Evolutionary conservation across 2,888 invertebrate genomes (phyloP), one percentile per base, ranked within the genome.

Genomic region (Argyresthia goedartella): DNA sequence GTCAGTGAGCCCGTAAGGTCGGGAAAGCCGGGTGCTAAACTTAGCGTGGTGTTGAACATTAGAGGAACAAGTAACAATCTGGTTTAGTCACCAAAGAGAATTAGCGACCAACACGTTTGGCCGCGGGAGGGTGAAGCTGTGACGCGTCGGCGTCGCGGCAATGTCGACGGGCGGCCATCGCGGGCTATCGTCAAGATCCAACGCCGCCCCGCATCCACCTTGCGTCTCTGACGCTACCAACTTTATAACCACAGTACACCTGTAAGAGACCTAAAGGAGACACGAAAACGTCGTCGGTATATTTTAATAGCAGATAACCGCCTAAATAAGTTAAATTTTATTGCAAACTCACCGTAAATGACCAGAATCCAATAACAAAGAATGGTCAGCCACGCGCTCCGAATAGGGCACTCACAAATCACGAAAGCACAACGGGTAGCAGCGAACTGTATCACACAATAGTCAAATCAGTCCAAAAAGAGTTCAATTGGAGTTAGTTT

Each of bases 321-420:
- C 16, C 7, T 14, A 13, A 35, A 33, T 16, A 45, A 45, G 11
- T 55, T 60, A 60, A 57, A 44, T 39, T 66, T 65, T 56, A 52
- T 53, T 59, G 57, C 63, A 52, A 76, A 81, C 85, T 85, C 62
- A 86, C 85, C 84, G 81, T 81, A 76, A 76, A 76, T 78, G 76
- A 60, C 80, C 67, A 57, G 78, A 81, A 81, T 84, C 84, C 78
- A 81, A 87, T 80, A 87, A 87, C 87, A 87, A 87, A 87, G 87
- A 79, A 70, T 75, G 72, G 76, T 74, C 81, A 82, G 87, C 87
- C 87, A 87, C 87, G 87, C 87, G 87, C 87, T 87, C 84, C 81
- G 79, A 77, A 78, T 63, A 78, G 78, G 76, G 71, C 86, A 86
- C 85, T 73, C 87, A 86, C 84, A 78, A 81, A 71, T 69, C 86